Base-by-base conservation (phyloP, 2,113 vertebrate genomes). In the Nannobrachium achirus region DNA sequence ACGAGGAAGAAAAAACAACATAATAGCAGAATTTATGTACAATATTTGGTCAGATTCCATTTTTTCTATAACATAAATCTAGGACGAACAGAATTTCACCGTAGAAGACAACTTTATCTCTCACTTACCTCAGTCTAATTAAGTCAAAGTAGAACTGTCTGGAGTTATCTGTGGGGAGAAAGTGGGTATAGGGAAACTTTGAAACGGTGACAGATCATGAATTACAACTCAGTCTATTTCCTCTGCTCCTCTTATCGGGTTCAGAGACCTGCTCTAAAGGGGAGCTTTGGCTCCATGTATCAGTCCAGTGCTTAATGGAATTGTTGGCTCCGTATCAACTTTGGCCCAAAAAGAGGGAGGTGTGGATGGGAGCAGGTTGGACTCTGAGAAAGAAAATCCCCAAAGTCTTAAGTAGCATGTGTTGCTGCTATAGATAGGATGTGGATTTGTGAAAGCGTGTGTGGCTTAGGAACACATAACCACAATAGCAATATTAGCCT, bases 261-360 rank as follows among this genome's bases (percentile, higher is more conserved):
- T 88, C 74, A 80, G 75, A 70, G 84, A 86, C 74, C 73, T 82
- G 82, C 80, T 88, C 81, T 85, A 84, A 81, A 76, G 77, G 73
- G 81, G 78, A 85, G 73, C 71, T 83, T 85, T 86, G 80, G 85
- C 79, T 79, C 71, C 40, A 52, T 87, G 75, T 78, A 83, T 86
- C 83, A 74, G 73, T 74, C 76, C 76, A 81, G 76, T 75, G 66
- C 85, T 86, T 89, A 91, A 90, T 92, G 86, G 85, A 89, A 89
- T 80, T 84, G 85, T 89, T 92, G 92, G 89, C 88, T 87, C 81
- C 55, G 82, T 81, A 82, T 89, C 87, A 92, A 89, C 71, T 84
- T 74, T 76, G 75, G 81, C 71, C 73, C 68, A 57, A 66, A 56
- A 77, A 75, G 62, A 44, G 65, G 56, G 42, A 14, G 7, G 39